Evolutionary conservation across 2,797 vertebrate species (phyloP).

Genomic region (Enteromius mattozi): DNA sequence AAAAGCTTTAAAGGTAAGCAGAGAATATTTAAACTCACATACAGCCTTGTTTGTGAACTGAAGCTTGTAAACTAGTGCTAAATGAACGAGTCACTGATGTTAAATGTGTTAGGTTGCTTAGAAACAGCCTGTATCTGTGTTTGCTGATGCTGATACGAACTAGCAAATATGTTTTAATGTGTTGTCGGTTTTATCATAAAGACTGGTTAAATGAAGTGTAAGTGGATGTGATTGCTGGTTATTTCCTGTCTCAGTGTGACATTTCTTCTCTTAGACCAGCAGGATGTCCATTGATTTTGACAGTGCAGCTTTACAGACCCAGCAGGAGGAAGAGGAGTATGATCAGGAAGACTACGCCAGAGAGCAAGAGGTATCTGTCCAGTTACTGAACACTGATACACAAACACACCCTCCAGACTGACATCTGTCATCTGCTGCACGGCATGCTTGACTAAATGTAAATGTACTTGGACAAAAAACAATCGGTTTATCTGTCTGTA

Average conservation of each 20-base stretch:
- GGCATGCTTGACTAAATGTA: background rate
- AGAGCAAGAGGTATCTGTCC: slow-evolving; percentile 88
- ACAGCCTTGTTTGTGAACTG: background rate
- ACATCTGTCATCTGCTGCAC: background rate
- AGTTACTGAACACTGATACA: background rate
- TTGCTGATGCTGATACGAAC: background rate
- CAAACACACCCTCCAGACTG: slow-evolving; percentile 19
- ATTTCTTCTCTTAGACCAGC: background rate
- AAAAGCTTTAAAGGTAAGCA: slow-evolving; percentile 21
- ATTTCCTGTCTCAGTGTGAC: background rate
- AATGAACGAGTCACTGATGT: background rate
- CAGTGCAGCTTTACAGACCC: slow-evolving; percentile 87
- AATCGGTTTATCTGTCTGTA: background rate
- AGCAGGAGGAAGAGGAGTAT: slow-evolving; percentile 90
- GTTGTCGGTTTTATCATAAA: background rate
- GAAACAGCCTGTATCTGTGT: background rate
- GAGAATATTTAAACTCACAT: background rate
- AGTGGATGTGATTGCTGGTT: background rate
- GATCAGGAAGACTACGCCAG: slow-evolving; percentile 93
- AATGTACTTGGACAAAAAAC: background rate
- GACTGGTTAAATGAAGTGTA: background rate
- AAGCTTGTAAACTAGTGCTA: background rate
- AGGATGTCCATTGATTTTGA: slow-evolving; percentile 96
- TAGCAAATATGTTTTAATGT: background rate
- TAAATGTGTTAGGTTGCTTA: background rate